Conservation (phyloP, 2,888 invertebrate species). For the Aromia moschata region DNA sequence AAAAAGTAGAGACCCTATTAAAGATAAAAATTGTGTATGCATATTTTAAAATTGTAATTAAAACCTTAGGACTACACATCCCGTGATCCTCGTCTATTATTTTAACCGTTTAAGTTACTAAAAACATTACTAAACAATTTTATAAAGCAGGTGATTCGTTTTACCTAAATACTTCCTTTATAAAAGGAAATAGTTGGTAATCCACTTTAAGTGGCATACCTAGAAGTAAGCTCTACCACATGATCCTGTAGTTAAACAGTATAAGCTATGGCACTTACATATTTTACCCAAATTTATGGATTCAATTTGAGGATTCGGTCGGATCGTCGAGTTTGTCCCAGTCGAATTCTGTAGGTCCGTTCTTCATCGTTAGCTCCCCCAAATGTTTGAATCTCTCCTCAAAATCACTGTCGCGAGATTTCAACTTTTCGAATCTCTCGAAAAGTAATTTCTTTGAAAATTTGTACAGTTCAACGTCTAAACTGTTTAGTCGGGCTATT, state of each 20-base stretch:
- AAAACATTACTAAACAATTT: too few relatives aligned
- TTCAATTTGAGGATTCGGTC: constrained; percentile 34
- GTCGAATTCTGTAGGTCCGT: constrained; percentile 85
- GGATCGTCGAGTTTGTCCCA: constrained; percentile 85
- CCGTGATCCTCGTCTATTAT: too few relatives aligned
- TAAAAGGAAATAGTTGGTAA: background rate
- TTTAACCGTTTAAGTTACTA: too few relatives aligned
- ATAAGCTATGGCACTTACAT: constrained; percentile 22
- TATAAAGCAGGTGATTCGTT: background rate
- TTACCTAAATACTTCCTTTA: background rate
- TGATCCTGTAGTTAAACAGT: constrained; percentile 11
- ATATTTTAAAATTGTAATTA: too few relatives aligned
- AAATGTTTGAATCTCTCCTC: constrained; percentile 84
- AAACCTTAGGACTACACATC: too few relatives aligned
- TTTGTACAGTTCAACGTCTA: constrained; percentile 93
- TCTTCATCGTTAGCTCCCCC: constrained; percentile 79
- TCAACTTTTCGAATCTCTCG: constrained; percentile 82
- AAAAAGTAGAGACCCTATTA: too few relatives aligned
- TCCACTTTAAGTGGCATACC: background rate
- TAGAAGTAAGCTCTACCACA: constrained; percentile 3
- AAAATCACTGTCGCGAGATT: constrained; percentile 83
- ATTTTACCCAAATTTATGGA: background rate
- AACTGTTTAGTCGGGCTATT: constrained; percentile 82
- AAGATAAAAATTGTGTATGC: too few relatives aligned
- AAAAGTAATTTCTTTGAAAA: constrained; percentile 91